phyloP scores from a whole-genome alignment of 2,113 vertebrate genomes.

The Bolborhynchus lineola region DNA sequence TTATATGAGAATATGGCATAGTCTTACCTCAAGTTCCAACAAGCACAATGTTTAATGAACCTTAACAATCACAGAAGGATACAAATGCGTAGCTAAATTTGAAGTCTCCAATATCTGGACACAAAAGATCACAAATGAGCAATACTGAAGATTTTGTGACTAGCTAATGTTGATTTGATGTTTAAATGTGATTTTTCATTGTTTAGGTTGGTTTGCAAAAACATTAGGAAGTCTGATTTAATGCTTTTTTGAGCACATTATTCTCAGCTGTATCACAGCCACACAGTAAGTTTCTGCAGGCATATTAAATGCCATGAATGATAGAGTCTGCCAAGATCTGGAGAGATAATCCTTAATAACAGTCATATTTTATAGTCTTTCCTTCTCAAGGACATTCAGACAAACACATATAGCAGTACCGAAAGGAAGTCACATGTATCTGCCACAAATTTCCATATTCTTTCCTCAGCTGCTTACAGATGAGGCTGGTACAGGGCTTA shows the following conservation, averaged over 20 bases:
- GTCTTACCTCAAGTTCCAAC: neutral
- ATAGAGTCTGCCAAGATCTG: neutral
- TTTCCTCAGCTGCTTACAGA: neutral
- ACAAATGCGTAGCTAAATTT: neutral
- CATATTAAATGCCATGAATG: constrained; percentile 20
- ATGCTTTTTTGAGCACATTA: constrained; percentile 3
- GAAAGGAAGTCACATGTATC: neutral
- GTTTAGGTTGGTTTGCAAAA: constrained; percentile 24
- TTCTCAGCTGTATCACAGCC: constrained; percentile 26
- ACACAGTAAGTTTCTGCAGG: neutral
- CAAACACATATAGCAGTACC: neutral
- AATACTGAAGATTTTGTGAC: neutral
- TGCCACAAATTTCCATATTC: neutral
- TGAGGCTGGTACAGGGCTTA: neutral
- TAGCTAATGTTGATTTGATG: constrained; percentile 17
- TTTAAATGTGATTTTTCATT: constrained; percentile 43
- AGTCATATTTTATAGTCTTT: constrained; percentile 25
- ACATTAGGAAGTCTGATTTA: constrained; percentile 25
- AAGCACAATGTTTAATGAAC: neutral
- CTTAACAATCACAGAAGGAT: neutral
- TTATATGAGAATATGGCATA: neutral
- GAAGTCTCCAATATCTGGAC: neutral
- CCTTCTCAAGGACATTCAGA: constrained; percentile 42
- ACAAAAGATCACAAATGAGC: neutral
- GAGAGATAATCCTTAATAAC: constrained; percentile 45